Conservation (phyloP, 2,113 vertebrate species). For the sheep (Ovis aries) region ARS-UI_Ramb_v3.0 NC_056057.1:103933501-103934000, state of each 20-base stretch:
- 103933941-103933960: background rate
- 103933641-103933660: background rate
- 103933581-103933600: background rate
- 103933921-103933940: background rate
- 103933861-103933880: background rate
- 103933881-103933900: background rate
- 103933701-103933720: background rate
- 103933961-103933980: background rate
- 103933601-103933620: accelerated
- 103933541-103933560: background rate
- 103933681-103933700: background rate
- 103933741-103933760: background rate
- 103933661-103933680: background rate
- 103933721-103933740: background rate
- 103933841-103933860: background rate
- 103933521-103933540: background rate
- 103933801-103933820: background rate
- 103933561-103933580: background rate
- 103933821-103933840: background rate
- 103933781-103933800: background rate
- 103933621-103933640: background rate
- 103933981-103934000: background rate
- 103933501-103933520: background rate
- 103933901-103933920: accelerated
- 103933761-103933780: background rate